Evolutionary conservation across 2,888 invertebrate species (phyloP), one percentile per base, ranked within the genome.

Genomic region (Lithophane leautieri): DNA sequence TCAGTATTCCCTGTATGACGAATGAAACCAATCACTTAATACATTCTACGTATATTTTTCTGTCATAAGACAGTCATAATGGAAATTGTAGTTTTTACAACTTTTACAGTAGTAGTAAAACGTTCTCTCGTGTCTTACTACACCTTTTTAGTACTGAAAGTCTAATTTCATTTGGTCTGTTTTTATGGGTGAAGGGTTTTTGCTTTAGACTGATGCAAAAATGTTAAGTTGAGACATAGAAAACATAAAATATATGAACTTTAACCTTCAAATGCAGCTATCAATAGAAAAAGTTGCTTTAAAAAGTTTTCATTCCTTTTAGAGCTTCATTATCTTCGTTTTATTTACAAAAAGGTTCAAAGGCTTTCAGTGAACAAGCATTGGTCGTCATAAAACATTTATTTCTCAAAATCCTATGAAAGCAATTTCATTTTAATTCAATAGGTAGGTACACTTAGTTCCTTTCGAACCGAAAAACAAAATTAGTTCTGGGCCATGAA

Each of bases 401-500:
- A 54, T 61, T 58, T n/a, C 54, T 54, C 44, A 56, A 61, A 71
- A 73, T 60, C 47, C 40, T 47, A 54, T 61, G 4, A 58, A 71
- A 69, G 61, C 34, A 72, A 72, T 79, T 79, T 40, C 14, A 42
- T 70, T 81, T 73, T 19, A 61, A 72, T 81, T 62, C 50, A 54
- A 66, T 58, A 42, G 42, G 42, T 58, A 42, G 42, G 42, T 42
- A 66, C 58, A 60, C 25, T 70, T 63, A 47, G 44, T 76, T 44
- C 22, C 58, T 42, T 73, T 71, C 14, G 47, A 61, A 80, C 70
- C 79, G 82, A 79, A 88, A 88, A 87, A 88, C 84, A 81, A 82
- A 88, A 88, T 88, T 89, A 87, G 84, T 86, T 88, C 80, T 79
- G 84, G 75, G 70, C 68, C 85, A 86, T 85, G 85, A 89, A 87